Conservation (phyloP, 2,113 vertebrate genomes). For the Astur gentilis region DNA sequence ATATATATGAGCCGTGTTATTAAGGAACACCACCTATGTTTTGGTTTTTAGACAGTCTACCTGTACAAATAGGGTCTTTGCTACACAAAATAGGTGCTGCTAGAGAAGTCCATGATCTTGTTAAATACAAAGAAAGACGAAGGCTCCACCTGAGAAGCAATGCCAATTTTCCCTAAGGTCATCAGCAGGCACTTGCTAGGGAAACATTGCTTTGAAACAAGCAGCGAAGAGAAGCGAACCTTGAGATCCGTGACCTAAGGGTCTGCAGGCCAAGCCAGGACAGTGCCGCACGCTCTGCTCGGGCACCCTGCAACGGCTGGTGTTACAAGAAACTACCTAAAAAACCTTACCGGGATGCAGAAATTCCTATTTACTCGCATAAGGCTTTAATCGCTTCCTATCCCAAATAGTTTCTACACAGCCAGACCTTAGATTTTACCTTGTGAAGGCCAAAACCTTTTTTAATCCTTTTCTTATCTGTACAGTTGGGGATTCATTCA, state of each 20-base stretch:
- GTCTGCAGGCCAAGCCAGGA: background rate
- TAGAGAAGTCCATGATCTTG: background rate
- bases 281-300: background rate
- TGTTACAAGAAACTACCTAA: background rate
- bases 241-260: background rate
- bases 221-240: background rate
- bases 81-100: background rate
- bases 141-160: background rate
- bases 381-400: background rate
- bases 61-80: background rate
- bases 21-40: fast-evolving
- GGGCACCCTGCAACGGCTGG: background rate
- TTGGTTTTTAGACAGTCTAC: background rate
- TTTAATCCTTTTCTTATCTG: background rate
- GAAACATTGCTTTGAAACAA: background rate
- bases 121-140: background rate
- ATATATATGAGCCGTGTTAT: background rate
- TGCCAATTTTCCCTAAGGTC: background rate
- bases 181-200: background rate
- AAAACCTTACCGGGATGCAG: background rate
- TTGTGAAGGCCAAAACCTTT: background rate
- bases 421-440: background rate
- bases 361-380: background rate
- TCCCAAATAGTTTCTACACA: background rate
- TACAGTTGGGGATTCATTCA: background rate